Conservation (phyloP, 2,113 vertebrate species). For the Perccottus glenii region DNA sequence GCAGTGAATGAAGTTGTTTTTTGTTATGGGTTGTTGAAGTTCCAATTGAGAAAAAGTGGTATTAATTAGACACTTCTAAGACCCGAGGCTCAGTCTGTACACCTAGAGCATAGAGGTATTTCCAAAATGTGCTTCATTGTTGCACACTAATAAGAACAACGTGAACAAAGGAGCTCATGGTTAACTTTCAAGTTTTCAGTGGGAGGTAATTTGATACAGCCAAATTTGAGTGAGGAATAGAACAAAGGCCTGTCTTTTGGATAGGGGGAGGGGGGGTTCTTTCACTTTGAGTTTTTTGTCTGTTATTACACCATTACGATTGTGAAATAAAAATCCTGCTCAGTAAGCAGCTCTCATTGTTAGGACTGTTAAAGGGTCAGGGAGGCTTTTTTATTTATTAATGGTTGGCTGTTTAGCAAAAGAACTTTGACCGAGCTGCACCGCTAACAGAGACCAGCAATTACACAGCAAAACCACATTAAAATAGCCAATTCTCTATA, state of each 20-base stretch:
- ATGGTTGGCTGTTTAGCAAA: conserved; percentile 32
- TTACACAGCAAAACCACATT: conserved; percentile 2
- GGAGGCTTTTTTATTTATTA: conserved; percentile 35
- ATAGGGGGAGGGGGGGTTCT: conserved; percentile 9
- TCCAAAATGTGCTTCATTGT: conserved; percentile 1
- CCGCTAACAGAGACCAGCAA: conserved; percentile 1
- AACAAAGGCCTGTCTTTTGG: conserved; percentile 30
- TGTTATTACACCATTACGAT: conserved; percentile 28
- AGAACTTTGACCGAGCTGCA: too few relatives aligned
- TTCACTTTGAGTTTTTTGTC: conserved; percentile 5
- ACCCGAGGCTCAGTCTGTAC: not conserved
- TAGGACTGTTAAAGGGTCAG: conserved; percentile 20
- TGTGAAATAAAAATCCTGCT: conserved; percentile 3
- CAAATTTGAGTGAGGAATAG: conserved; percentile 29
- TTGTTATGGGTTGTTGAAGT: too few relatives aligned
- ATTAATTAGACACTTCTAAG: too few relatives aligned
- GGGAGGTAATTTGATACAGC: not conserved
- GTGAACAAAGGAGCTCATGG: not conserved
- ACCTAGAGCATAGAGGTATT: too few relatives aligned
- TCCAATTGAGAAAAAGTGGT: too few relatives aligned
- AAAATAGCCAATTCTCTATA: conserved; percentile 19
- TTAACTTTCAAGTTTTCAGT: not conserved
- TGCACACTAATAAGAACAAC: not conserved
- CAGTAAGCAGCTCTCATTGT: conserved; percentile 23
- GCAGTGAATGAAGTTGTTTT: too few relatives aligned